Evolutionary conservation across 2,113 vertebrate genomes (phyloP), one percentile per base, ranked within the genome.

Genomic region (Phaethornis superciliosus): DNA sequence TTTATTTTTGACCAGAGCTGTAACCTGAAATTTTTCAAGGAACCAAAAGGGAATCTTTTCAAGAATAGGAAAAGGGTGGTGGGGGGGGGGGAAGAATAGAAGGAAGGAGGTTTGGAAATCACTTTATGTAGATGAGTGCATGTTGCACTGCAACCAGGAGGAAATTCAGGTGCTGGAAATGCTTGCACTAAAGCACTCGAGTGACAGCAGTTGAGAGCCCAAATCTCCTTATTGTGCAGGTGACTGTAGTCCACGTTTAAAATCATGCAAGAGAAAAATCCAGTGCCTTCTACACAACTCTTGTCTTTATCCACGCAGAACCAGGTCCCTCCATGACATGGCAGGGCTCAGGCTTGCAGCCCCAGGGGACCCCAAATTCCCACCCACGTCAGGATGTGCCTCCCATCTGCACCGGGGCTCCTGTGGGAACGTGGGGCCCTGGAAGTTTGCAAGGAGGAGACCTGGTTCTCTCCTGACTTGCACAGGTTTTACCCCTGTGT

Each of bases 231-330:
- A 93, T 78, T 92, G 93, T 96, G 96, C 96, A 80, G 67, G 47
- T 75, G 94, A 96, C 95, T 97, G 95, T 95, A 95, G 81, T 96
- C 88, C 88, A 94, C 13, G 30, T 91, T 68, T 86, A 94, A 96
- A 96, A 95, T 88, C 95, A 96, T 88, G 95, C 96, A 97, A 97
- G 96, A 97, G 97, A 97, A 47, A 47, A 97, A 96, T 95, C 94
- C 96, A 98, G 98, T 98, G 98, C 98, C 98, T 98, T 98, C 96
- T 98, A 97, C 95, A 98, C 95, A 98, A 97, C 96, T 96, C 97
- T 96, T 62, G 96, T 98, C 97, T 97, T 97, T 97, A 94, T 90
- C 95, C 97, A 88, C 79, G 37, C 96, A 97, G 96, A 97, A 97
- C 92, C 40, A 97, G 90, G 97, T 97, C 97, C 95, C 74, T 15